Conservation (phyloP, 1,140 invertebrate genomes). For the Acyrthosiphon pisum region DNA sequence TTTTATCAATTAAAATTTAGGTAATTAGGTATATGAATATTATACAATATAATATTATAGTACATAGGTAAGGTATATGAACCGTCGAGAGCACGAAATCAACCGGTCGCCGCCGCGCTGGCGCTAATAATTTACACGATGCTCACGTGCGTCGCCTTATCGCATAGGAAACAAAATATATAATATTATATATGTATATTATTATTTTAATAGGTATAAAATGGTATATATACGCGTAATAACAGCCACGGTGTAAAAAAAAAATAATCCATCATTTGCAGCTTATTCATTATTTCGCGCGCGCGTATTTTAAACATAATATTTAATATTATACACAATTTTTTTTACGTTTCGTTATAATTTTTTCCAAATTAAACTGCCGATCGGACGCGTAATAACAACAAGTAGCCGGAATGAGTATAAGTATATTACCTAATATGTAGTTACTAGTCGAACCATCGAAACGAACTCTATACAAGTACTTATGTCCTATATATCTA, state of each 20-base stretch:
- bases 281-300: not conserved
- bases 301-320: not conserved
- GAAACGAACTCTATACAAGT: not conserved
- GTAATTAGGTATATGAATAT: not conserved
- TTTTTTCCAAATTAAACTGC: not conserved
- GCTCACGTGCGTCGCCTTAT: not conserved
- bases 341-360: not conserved
- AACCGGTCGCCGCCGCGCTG: not conserved
- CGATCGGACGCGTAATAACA: not conserved
- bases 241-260: not conserved
- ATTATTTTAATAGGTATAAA: not conserved
- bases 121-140: conserved; percentile 22
- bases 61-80: not conserved
- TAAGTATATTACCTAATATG: not conserved
- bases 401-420: not conserved
- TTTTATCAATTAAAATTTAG: conserved; percentile 30
- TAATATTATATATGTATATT: not conserved
- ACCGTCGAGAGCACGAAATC: not conserved
- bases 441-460: not conserved
- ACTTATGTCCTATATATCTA: no score
- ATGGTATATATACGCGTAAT: not conserved
- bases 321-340: not conserved
- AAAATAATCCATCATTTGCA: not conserved
- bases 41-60: not conserved
- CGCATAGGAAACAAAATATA: not conserved